These are phyloP conservation scores for Pelecanoides urinatrix DNA, from an alignment of 2,113 vertebrate species.

Conservation along the genomic window DNA sequence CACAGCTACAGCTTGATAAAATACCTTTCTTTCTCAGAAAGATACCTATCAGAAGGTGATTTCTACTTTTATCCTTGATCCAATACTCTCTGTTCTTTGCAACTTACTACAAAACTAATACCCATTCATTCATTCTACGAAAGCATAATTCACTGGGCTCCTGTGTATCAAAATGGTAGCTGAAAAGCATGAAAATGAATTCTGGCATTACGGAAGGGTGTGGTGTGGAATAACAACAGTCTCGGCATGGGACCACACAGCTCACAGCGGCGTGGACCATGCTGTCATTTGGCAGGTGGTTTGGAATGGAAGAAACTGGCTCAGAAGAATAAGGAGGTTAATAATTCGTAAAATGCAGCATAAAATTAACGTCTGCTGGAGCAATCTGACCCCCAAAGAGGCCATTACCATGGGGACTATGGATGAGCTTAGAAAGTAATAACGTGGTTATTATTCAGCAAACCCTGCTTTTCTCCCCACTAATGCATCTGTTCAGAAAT, in stretches of 20 bases:
- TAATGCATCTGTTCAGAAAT: constrained; percentile 12
- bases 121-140: not conserved
- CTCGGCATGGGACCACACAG: not conserved
- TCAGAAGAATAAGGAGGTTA: constrained; percentile 41
- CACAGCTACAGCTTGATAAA: not conserved
- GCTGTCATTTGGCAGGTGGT: constrained; percentile 30
- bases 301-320: constrained; percentile 32
- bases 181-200: constrained; percentile 39
- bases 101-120: not conserved
- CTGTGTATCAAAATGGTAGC: not conserved
- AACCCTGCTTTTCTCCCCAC: not conserved
- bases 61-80: constrained; percentile 6
- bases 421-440: constrained; percentile 37
- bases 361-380: constrained; percentile 49
- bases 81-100: not conserved
- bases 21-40: not conserved
- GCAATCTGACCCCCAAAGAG: constrained; percentile 34
- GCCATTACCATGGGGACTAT: constrained; percentile 15
- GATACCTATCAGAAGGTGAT: not conserved
- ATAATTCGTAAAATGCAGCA: constrained; percentile 56
- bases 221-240: not conserved
- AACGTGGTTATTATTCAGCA: constrained; percentile 38
- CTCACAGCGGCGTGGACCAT: not conserved
- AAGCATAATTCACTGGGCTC: not conserved
- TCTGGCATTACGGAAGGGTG: not conserved